Base-by-base conservation (phyloP, 2,888 invertebrate genomes). In the Polydrusus pterygomalis region DNA sequence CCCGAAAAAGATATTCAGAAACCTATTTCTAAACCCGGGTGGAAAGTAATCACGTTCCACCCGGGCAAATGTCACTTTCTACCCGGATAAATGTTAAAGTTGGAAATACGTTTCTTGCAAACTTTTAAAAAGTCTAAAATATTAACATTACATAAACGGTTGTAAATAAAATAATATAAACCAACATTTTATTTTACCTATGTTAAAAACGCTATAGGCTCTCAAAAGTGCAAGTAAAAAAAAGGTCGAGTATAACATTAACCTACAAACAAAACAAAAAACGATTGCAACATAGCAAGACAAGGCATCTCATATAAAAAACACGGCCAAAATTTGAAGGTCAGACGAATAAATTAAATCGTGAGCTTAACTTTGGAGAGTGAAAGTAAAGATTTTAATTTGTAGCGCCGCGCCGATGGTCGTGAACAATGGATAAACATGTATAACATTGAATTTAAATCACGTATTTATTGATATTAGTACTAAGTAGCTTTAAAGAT, bases 301-400 rank as follows among this genome's bases (percentile, higher is more conserved):
- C 58, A 60, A 38, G 15, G 18, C 40, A 60, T 60, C 58, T 60
- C n/a, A 17, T 34, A 30, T 17, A 60, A 60, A 60, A 38, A 51
- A 51, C 51, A 54, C 30, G 54, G 54, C n/a, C 54, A n/a, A 13
- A n/a, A 60, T 60, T 18, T 17, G 58, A 60, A 60, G 58, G 58
- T 60, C 58, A 60, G 58, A 60, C 58, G 58, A 60, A 60, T 60
- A 60, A 60, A 60, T 60, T 58, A 58, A 34, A 15, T 60, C 7
- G 17, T 38, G 15, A 17, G 38, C 2, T 15, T 60, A 17, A 17
- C 58, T 60, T 60, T 15, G 38, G 7, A 60, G 58, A 60, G 58
- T 60, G 58, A 60, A 38, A 60, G 58, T 60, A 60, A 38, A 60
- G 11, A 38, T 38, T 60, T 60, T 17, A 38, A 60, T 38, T 2